Base-by-base conservation (phyloP, 2,888 invertebrate genomes). In the Lampropteryx suffumata region DNA sequence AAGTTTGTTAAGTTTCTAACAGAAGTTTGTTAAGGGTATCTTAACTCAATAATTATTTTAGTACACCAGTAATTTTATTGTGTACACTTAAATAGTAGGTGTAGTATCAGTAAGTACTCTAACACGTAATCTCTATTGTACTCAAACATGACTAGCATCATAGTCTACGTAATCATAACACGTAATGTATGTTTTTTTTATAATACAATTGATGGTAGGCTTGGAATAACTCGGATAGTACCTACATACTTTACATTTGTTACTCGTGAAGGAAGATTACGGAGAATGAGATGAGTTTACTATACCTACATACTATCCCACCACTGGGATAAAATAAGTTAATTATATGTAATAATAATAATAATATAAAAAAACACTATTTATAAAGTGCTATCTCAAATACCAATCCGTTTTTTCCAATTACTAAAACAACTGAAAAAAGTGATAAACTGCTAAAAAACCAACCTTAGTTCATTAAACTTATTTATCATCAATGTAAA, bases 211-310 rank as follows among this genome's bases (percentile, higher is more conserved):
- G 28, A 33, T 41, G 26, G 24, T 28, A 41, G 32, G 17, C 33
- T 39, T 24, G 5, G 7, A 24, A 24, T 14, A 24, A 30, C 9
- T 11, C 17, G 6, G 14, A 21, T 24, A 36, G 7, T 33, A n/a
- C n/a, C n/a, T n/a, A n/a, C n/a, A n/a, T n/a, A n/a, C n/a, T n/a
- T n/a, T n/a, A n/a, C 24, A 32, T 17, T 3, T 9, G 13, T 17
- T 29, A 41, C 47, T 26, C 33, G 54, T 59, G 70, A 59, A 29
- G 36, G 24, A 30, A 43, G 33, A 24, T 28, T 11, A 26, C 63
- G 69, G 85, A 80, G 86, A 87, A 87, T 86, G 86, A 87, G 75
- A 67, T 66, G 71, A 70, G 41, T 69, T 70, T 36, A 28, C 17
- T 40, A 43, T 68, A 36, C 53, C 60, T 73, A 65, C 68, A 69